Evolutionary conservation across 2,888 invertebrate species (phyloP).

Genomic region (Chymomyza caudatula): DNA sequence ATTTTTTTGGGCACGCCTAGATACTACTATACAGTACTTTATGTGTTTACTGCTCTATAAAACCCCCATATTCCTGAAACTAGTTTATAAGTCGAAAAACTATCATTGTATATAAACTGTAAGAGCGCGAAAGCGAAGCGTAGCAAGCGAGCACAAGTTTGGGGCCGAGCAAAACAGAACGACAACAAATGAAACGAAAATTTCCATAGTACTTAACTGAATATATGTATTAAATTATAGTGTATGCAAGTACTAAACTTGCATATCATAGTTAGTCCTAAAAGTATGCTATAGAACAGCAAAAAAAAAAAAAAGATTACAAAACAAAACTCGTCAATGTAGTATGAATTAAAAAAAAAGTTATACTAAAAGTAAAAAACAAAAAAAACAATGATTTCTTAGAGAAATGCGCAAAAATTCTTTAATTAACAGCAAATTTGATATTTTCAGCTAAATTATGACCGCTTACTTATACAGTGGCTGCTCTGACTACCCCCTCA

Average conservation of each 20-base stretch:
- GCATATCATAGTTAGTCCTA: conserved; percentile 6
- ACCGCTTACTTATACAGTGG: no score
- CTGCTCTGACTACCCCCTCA: no score
- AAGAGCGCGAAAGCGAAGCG: not conserved
- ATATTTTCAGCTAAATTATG: no score
- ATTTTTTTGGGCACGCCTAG: conserved; percentile 2
- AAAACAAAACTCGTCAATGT: conserved; percentile 40
- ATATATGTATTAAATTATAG: conserved; percentile 25
- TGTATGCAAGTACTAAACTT: not conserved
- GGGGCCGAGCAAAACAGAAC: not conserved
- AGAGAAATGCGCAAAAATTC: not conserved
- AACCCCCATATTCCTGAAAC: not conserved
- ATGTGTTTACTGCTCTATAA: not conserved
- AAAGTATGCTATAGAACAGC: conserved; percentile 10
- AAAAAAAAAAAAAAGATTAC: not conserved
- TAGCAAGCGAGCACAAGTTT: not conserved
- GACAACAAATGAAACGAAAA: conserved; percentile 24
- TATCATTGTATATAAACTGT: conserved; percentile 41
- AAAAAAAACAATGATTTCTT: conserved; percentile 5
- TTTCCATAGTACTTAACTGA: conserved; percentile 54
- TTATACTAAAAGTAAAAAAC: not conserved
- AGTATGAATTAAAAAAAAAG: conserved; percentile 15
- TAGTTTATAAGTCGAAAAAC: conserved; percentile 44
- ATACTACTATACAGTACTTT: not conserved
- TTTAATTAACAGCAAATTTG: not conserved